Conservation (phyloP, 2,888 invertebrate genomes). For the Corbicula japonica region DNA sequence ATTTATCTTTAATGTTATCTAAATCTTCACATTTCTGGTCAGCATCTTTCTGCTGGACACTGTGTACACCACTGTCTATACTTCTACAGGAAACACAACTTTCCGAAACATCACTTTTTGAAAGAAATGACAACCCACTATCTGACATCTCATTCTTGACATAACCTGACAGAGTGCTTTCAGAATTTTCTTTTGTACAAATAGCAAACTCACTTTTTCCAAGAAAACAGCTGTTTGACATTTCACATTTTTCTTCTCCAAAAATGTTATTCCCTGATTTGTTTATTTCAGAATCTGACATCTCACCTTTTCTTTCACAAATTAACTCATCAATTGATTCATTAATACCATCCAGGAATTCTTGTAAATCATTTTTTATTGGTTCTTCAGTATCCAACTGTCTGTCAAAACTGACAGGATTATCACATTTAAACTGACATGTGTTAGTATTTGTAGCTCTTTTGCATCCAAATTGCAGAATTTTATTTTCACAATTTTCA, state of each 20-base stretch:
- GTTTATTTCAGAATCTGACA: constrained; percentile 6
- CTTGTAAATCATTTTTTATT: constrained; percentile 41
- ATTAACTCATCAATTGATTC: constrained; percentile 54
- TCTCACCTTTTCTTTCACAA: constrained; percentile 25
- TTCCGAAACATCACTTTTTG: constrained; percentile 30
- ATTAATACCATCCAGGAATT: constrained; percentile 49
- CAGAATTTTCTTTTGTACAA: constrained; percentile 4
- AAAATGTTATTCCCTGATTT: neutral
- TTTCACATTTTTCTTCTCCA: neutral
- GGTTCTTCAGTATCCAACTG: neutral
- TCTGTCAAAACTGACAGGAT: too few species aligned
- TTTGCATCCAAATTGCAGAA: neutral
- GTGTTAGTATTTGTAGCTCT: neutral
- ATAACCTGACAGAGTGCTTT: constrained; percentile 2
- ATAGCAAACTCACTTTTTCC: neutral
- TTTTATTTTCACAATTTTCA: constrained; percentile 3
- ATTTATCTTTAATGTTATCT: too few species aligned
- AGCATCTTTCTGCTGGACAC: too few species aligned
- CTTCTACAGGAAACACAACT: constrained; percentile 19
- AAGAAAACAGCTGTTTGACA: neutral
- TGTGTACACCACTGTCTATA: constrained; percentile 19
- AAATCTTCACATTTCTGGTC: too few species aligned
- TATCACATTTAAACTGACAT: neutral
- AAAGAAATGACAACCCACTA: constrained; percentile 27
- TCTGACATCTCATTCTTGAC: constrained; percentile 22